Evolutionary conservation across 2,888 invertebrate species (phyloP), one percentile per base, ranked within the genome.

Genomic region (Chalcis sispes): DNA sequence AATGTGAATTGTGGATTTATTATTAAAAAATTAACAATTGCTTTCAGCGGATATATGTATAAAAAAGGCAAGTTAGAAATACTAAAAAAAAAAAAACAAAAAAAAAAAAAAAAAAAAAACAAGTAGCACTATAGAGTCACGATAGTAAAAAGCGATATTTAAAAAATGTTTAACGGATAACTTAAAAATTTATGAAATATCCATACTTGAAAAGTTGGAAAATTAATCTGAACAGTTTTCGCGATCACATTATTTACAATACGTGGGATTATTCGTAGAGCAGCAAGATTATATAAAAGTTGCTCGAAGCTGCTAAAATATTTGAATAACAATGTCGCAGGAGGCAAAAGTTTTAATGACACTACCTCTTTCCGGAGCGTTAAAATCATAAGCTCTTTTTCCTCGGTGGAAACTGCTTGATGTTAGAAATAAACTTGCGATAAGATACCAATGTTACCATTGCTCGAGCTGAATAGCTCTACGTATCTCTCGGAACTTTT

Each of bases 291-390:
- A 59, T 46, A 61, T 18, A 66, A 50, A 48, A 64, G 54, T 67
- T 18, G 46, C 27, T 18, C 23, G 46, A 54, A 64, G 54, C 56
- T 54, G 64, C 52, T 70, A 59, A 65, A 67, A 72, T 72, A 77
- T 77, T 77, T 72, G 72, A 77, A 72, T 72, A 77, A 58, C 64
- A 67, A 58, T 25, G 59, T 54, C 25, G 50, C 23, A 1, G 18
- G 42, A 15, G 27, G 64, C 46, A 58, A 77, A 77, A 77, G 64
- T 72, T 77, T 72, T 77, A 72, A 77, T 72, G 67, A 72, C 64
- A 52, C 69, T 72, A 72, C 67, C 72, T 64, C 67, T 77, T 77
- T 61, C 72, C 50, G 69, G 48, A 61, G 59, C 67, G 67, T 61
- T 64, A 29, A 62, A 77, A 72, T 77, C 72, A 72, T 69, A 76